A percentile compares a stretch with the other conserved stretches of the same genome.
Evolutionary conservation across 1,140 invertebrate species (phyloP).

Genomic region (Phthorimaea operculella): DNA sequence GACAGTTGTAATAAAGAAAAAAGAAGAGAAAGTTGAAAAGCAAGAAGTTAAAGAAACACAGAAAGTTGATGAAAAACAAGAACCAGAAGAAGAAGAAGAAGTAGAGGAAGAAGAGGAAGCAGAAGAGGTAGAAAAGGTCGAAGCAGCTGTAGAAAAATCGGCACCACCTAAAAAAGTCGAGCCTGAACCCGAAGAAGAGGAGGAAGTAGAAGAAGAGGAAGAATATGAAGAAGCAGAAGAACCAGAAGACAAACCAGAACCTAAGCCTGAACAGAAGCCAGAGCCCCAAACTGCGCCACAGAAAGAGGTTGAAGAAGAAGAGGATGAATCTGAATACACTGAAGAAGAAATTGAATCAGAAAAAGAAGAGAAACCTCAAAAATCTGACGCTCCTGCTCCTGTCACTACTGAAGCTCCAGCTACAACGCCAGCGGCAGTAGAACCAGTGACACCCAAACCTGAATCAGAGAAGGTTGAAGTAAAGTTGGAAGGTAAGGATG

Average conservation of each 20-base stretch:
- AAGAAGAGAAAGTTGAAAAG: constrained; percentile 22
- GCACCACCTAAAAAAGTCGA: constrained; percentile 21
- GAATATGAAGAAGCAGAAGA: constrained; percentile 30
- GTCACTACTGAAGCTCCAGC: too few relatives aligned
- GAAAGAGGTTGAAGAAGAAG: constrained; percentile 11
- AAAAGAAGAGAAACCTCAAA: constrained; percentile 17
- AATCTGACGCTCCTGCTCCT: constrained; percentile 16
- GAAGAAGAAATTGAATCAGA: constrained; percentile 25
- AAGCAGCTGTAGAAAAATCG: constrained; percentile 9
- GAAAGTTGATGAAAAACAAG: constrained; percentile 15
- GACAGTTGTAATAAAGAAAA: constrained; percentile 15
- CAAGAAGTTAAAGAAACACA: constrained; percentile 28
- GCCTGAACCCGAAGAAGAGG: constrained; percentile 14
- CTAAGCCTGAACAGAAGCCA: neutral
- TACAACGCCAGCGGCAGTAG: too few relatives aligned
- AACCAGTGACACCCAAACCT: constrained; percentile 7
- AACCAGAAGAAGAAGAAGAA: constrained; percentile 22
- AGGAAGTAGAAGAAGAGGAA: constrained; percentile 22
- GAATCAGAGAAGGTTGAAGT: constrained; percentile 19
- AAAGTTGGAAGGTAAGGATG: constrained; percentile 8
- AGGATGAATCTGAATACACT: constrained; percentile 22
- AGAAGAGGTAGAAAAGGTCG: constrained; percentile 12
- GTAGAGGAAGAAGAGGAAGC: constrained; percentile 19
- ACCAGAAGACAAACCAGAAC: constrained; percentile 12
- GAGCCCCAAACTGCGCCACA: neutral